phyloP scores from a whole-genome alignment of 2,888 invertebrate species.

The Euproctis similis region DNA sequence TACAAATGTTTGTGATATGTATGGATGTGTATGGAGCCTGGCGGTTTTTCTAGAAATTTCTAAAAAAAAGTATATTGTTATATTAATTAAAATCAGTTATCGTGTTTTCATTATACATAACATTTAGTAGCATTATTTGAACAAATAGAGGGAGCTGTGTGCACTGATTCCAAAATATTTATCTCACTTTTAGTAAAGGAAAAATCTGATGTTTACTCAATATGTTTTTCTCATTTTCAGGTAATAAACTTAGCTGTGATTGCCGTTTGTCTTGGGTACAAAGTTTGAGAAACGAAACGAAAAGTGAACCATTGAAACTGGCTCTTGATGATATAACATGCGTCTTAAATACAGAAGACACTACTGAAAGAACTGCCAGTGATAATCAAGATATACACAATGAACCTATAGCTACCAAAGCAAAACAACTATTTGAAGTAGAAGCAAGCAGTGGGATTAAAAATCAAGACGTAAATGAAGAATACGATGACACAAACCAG shows the following conservation, averaged over 20 bases:
- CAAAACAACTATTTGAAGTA: slow-evolving; percentile 34
- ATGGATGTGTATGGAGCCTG: no score
- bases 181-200: no score
- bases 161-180: no score
- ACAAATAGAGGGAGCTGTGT: no score
- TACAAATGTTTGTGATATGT: no score
- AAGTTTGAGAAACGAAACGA: slow-evolving; percentile 82
- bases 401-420: slow-evolving; percentile 22
- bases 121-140: no score
- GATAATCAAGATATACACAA: slow-evolving; percentile 11
- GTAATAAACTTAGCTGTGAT: slow-evolving; percentile 87
- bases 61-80: no score
- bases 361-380: slow-evolving; percentile 16
- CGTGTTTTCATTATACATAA: no score
- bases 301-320: slow-evolving; percentile 79
- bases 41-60: no score
- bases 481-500: slow-evolving; percentile 37
- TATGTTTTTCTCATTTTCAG: slow-evolving; percentile 58
- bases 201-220: no score
- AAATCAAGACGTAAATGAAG: slow-evolving; percentile 38
- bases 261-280: slow-evolving; percentile 88
- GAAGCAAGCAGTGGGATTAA: slow-evolving; percentile 33
- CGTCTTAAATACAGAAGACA: slow-evolving; percentile 27
- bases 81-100: no score
- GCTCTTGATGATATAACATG: slow-evolving; percentile 84